A percentile compares a stretch with the other conserved stretches of the same genome.
Evolutionary conservation across 2,888 invertebrate species (phyloP).

Genomic region (Elegia similella): DNA sequence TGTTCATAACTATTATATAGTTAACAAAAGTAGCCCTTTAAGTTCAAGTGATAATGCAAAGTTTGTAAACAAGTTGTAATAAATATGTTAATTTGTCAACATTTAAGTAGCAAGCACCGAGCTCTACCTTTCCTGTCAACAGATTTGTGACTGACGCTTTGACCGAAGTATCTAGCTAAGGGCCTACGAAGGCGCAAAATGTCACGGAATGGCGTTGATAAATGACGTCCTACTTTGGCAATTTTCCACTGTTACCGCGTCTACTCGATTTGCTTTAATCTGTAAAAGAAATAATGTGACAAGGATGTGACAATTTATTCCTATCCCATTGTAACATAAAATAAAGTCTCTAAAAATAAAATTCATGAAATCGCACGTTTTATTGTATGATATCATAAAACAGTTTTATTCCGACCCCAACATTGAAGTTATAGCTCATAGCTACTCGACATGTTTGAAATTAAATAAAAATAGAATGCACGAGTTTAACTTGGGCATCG

Average conservation of each 20-base stretch:
- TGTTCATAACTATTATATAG: too few species aligned
- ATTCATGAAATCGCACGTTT: neutral
- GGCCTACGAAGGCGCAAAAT: conserved; percentile 44
- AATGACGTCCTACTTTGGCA: conserved; percentile 58
- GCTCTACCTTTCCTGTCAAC: conserved; percentile 12
- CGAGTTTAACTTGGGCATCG: too few species aligned
- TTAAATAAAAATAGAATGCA: too few species aligned
- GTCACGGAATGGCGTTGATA: conserved; percentile 61
- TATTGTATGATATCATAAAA: neutral
- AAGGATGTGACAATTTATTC: conserved; percentile 32
- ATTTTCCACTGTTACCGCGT: conserved; percentile 56
- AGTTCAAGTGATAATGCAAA: too few species aligned
- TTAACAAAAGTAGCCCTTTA: too few species aligned
- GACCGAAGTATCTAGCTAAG: conserved; percentile 19
- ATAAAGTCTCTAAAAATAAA: neutral
- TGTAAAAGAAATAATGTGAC: conserved; percentile 42
- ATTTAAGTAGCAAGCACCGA: neutral
- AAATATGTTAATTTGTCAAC: neutral
- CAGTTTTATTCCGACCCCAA: neutral
- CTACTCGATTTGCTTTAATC: conserved; percentile 49
- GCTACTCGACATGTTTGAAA: neutral
- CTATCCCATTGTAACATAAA: neutral
- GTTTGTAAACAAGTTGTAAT: neutral
- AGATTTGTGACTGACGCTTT: conserved; percentile 16
- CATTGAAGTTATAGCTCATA: neutral